Conservation (phyloP, 2,113 vertebrate genomes). For the Butorides virescens region DNA sequence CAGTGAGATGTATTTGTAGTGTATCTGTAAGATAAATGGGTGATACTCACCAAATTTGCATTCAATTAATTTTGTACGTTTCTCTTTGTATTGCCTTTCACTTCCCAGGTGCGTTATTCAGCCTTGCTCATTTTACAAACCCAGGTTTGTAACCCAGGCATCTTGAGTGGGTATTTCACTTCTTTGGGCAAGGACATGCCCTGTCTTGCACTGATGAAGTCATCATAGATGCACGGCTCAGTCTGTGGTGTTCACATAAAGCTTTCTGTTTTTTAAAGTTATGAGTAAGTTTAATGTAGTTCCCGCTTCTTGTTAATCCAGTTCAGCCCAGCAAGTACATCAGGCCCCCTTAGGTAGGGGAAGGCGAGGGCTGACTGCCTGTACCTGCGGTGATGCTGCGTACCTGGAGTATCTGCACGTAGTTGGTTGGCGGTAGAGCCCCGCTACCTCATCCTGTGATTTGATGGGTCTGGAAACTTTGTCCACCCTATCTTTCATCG, state of each 20-base stretch:
- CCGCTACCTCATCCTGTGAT: neutral
- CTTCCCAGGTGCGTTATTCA: neutral
- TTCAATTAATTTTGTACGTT: neutral
- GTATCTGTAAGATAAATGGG: neutral
- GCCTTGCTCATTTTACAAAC: neutral
- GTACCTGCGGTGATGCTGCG: neutral
- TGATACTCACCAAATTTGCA: neutral
- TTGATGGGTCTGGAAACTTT: neutral
- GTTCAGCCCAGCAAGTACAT: neutral
- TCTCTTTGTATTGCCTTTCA: neutral
- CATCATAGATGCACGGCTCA: neutral
- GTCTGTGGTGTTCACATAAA: neutral
- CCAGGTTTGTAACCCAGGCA: neutral
- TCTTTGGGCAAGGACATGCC: neutral
- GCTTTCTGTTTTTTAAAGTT: neutral
- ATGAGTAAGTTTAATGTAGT: neutral
- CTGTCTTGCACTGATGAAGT: neutral
- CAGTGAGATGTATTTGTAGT: neutral
- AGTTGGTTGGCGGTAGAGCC: neutral
- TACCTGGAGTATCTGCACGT: neutral
- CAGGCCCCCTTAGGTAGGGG: neutral
- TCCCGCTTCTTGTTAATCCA: neutral
- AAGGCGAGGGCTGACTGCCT: neutral
- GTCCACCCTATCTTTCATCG: rapidly evolving
- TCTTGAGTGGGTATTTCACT: neutral